Evolutionary conservation across 1,140 invertebrate species (phyloP), one percentile per base, ranked within the genome.

Genomic region (Brachionus sp.): DNA sequence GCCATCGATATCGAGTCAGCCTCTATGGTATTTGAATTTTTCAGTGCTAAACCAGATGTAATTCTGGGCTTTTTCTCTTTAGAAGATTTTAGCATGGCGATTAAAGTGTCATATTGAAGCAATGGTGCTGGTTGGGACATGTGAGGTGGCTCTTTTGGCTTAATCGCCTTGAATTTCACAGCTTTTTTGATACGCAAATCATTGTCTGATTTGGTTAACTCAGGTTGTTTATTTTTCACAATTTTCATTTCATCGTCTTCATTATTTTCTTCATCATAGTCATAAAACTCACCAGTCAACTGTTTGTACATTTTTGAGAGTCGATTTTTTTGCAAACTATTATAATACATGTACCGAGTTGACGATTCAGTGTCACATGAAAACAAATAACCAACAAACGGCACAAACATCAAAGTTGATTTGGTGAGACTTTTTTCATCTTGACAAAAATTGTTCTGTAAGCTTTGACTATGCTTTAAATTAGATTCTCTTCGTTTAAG

Each of bases 341-440:
- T 80, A 25, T 80, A 80, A 25, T 80, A 80, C 0, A 23, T 62
- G 50, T 80, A 80, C 29, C 77, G n/a, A 12, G 77, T 80, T 4
- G 50, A 80, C 50, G 77, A 80, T 7, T 66, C 77, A 10, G n/a
- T 57, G 50, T 80, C 77, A 16, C 77, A 80, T 33, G 77, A 62
- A 23, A 80, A 80, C 29, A 80, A 62, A 62, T 80, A 42, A 25
- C 77, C 77, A 25, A 80, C 50, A 25, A 25, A 57, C 12, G 77
- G 77, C 10, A 80, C 77, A 66, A 80, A 80, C 77, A 80, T 80
- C 7, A 37, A 37, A 13, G 25, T 42, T 5, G 75, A 53, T 50
- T 78, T 78, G 12, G 46, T 23, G 12, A 39, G 6, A 4, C 9
- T 0, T 29, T 25, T 39, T 66, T 57, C 16, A 64, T 6, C 19